Evolutionary conservation across 2,797 vertebrate species (phyloP), one percentile per base, ranked within the genome.

Genomic region (Tokudaia muenninki): DNA sequence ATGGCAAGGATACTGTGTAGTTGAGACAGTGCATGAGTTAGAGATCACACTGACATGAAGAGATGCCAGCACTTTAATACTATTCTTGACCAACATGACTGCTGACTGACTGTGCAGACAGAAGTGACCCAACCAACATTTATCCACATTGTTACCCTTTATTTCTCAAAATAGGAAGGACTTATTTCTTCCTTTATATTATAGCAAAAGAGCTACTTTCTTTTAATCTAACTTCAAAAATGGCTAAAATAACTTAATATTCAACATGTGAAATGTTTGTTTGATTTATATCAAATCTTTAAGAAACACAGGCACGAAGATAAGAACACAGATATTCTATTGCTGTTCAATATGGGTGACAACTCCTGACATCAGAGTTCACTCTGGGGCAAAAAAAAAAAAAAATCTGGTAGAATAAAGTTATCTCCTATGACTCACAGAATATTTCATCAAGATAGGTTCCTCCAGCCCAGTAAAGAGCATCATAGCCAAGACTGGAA

Each of bases 221-320:
- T 44, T 44, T 6, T 4, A 78, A 88, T 67, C 91, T 90, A 79
- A 50, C 37, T 24, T 67, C 81, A 63, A 84, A 52, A 72, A 94
- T 44, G 6, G 2, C 55, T 90, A 47, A 75, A 2, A 86, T 6
- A 78, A 31, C 7, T 83, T 94, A 72, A 13, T 82, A 61, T 59
- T 95, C 31, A 9, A 57, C 41, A 91, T 88, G 29, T 90, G 52
- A 75, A 92, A 74, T 93, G 2, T 67, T 52, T 74, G 6, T 75
- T 80, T 87, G 50, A 72, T 90, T 77, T 87, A 70, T 74, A 80
- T 90, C 61, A 94, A 80, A 90, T 21, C 16, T 94, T 79, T 41
- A 81, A n/a, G 8, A 65, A 12, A 87, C 67, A 95, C 84, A 59
- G 17, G 21, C 61, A 47, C 70, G 29, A 67, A 47, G 3, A 29